A percentile compares a stretch with the other conserved stretches of the same genome.
Evolutionary conservation across 2,113 vertebrate species (phyloP).

Genomic region (Butastur rufipennis): DNA sequence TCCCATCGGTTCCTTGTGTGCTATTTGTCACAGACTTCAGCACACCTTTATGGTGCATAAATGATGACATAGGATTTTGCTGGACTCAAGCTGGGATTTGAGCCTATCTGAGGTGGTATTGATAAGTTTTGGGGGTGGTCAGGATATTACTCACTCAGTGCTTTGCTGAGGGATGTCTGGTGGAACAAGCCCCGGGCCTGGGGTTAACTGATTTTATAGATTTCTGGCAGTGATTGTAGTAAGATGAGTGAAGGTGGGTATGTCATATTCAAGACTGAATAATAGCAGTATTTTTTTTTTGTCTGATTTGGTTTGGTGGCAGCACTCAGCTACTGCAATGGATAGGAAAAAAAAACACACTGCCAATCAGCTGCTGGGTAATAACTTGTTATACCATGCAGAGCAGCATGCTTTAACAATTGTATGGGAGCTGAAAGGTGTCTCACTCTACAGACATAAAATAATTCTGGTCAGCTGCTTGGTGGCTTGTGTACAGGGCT

Average conservation of each 20-base stretch:
- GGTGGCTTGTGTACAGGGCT: background rate
- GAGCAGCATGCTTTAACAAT: background rate
- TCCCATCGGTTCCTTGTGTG: background rate
- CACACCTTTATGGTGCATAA: background rate
- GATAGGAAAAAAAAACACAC: background rate
- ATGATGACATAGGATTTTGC: background rate
- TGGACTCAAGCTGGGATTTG: background rate
- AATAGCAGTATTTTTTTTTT: background rate
- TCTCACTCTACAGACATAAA: background rate
- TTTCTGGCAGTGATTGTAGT: background rate
- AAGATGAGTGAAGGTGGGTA: background rate
- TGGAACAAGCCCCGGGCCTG: background rate
- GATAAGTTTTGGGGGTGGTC: background rate
- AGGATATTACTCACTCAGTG: background rate
- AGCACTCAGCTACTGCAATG: background rate
- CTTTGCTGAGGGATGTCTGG: background rate
- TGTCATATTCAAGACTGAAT: background rate
- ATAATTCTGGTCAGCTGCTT: background rate
- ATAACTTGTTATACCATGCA: background rate
- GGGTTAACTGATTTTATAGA: background rate
- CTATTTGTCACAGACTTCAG: background rate
- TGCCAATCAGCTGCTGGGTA: background rate
- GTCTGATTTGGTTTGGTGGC: background rate
- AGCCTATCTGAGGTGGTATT: background rate
- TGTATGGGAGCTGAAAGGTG: background rate